Conservation (phyloP, 2,113 vertebrate species). For the Patagioenas fasciata region DNA sequence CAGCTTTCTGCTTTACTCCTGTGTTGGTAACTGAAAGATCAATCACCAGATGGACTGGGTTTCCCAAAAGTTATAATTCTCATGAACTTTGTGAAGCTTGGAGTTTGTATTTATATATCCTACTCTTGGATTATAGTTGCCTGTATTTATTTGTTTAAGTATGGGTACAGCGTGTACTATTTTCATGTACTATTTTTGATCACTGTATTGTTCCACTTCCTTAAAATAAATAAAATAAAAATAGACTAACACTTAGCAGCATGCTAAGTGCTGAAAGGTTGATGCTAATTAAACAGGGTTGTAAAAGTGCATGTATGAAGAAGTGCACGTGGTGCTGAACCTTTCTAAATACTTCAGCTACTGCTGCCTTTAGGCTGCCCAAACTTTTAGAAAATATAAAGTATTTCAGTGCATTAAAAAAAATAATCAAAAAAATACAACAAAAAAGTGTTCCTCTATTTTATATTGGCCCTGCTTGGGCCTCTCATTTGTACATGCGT, state of each 20-base stretch:
- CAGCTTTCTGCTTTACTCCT: background rate
- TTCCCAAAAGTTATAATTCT: slow-evolving; percentile 33
- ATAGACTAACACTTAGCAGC: slow-evolving; percentile 26
- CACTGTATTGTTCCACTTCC: slow-evolving; percentile 55
- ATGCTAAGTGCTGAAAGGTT: background rate
- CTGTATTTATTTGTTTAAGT: slow-evolving; percentile 60
- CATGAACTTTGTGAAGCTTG: slow-evolving; percentile 16
- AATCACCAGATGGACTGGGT: background rate
- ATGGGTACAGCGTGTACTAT: slow-evolving; percentile 20
- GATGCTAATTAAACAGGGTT: slow-evolving; percentile 3
- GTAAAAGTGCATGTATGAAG: background rate
- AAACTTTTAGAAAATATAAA: background rate
- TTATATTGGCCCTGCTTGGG: background rate
- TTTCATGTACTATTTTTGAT: slow-evolving; percentile 54
- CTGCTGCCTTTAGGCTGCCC: background rate
- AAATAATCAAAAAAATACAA: background rate
- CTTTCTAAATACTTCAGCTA: background rate
- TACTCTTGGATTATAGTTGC: slow-evolving; percentile 16
- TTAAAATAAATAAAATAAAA: slow-evolving; percentile 59
- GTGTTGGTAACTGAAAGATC: background rate
- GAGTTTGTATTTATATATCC: slow-evolving; percentile 31
- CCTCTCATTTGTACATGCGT: rapidly evolving
- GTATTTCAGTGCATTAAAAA: background rate
- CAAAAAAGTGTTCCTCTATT: background rate
- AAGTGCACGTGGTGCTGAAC: background rate